phyloP scores from a whole-genome alignment of 2,888 invertebrate species.

The Agonum fuliginosum region DNA sequence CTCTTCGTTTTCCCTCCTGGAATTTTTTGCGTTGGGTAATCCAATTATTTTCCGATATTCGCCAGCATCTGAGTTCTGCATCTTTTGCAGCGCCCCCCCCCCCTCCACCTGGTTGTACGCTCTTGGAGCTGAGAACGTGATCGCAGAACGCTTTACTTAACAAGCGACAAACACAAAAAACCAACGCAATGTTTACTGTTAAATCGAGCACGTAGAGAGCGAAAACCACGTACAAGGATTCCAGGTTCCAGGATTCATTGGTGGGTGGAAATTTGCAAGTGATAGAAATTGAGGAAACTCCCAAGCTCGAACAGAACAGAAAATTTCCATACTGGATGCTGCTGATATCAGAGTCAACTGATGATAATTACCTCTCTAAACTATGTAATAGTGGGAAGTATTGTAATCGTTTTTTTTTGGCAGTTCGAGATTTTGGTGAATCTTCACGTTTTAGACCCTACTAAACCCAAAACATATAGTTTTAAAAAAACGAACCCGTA shows the following conservation, averaged over 20 bases:
- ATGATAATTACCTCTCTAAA: too few species aligned
- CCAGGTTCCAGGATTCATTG: neutral
- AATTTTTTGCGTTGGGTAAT: slow-evolving; percentile 17
- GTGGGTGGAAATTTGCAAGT: neutral
- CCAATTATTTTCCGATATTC: slow-evolving; percentile 41
- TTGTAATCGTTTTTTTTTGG: too few species aligned
- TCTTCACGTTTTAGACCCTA: too few species aligned
- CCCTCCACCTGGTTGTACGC: neutral
- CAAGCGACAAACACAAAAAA: slow-evolving; percentile 41
- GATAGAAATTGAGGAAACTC: neutral
- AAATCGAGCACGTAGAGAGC: slow-evolving; percentile 9
- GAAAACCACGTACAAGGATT: slow-evolving; percentile 5
- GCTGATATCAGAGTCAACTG: too few species aligned
- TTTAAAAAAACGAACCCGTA: too few species aligned
- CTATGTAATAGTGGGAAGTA: too few species aligned
- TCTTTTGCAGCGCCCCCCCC: neutral
- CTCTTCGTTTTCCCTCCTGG: too few species aligned
- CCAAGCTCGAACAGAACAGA: too few species aligned
- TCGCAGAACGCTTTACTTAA: slow-evolving; percentile 24
- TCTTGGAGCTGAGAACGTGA: slow-evolving; percentile 7
- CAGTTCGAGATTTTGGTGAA: too few species aligned
- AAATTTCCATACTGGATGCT: too few species aligned
- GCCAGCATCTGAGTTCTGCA: neutral
- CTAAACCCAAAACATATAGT: too few species aligned
- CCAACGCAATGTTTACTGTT: slow-evolving; percentile 5